phyloP scores from a whole-genome alignment of 2,113 vertebrate species.

The Onychorhynchus coronatus region DNA sequence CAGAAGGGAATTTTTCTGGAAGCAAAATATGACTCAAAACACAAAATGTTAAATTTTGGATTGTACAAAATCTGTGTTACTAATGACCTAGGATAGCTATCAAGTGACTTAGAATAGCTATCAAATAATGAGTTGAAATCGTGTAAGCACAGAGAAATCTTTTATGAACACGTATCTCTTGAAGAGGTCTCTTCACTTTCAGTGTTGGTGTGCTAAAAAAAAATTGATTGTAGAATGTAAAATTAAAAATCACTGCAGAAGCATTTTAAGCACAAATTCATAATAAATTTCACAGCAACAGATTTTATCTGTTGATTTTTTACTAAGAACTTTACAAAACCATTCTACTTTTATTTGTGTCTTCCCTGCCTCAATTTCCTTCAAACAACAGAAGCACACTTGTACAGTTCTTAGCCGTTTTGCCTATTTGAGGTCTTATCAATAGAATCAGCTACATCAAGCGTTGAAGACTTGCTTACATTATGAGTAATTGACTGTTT shows the following conservation, averaged over 20 bases:
- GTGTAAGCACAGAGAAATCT: not conserved
- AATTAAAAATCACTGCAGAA: not conserved
- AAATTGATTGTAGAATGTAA: not conserved
- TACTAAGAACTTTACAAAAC: not conserved
- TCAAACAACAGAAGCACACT: not conserved
- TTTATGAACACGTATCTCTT: not conserved
- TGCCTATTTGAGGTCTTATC: not conserved
- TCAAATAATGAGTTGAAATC: not conserved
- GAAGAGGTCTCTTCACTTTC: not conserved
- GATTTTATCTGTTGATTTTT: not conserved
- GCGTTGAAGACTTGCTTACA: not conserved
- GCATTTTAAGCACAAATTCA: not conserved
- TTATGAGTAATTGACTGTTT: not conserved
- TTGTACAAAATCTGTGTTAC: not conserved
- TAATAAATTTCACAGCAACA: not conserved
- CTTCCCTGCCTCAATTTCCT: not conserved
- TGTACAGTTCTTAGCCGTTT: not conserved
- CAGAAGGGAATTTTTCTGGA: not conserved
- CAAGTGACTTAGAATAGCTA: not conserved
- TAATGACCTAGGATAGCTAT: not conserved
- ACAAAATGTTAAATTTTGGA: not conserved
- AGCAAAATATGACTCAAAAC: not conserved
- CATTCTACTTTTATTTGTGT: not conserved
- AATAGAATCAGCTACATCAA: not conserved
- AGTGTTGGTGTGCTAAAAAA: not conserved